Conservation (phyloP, 1,140 invertebrate genomes). For the Pseudobourletiella spinata region DNA sequence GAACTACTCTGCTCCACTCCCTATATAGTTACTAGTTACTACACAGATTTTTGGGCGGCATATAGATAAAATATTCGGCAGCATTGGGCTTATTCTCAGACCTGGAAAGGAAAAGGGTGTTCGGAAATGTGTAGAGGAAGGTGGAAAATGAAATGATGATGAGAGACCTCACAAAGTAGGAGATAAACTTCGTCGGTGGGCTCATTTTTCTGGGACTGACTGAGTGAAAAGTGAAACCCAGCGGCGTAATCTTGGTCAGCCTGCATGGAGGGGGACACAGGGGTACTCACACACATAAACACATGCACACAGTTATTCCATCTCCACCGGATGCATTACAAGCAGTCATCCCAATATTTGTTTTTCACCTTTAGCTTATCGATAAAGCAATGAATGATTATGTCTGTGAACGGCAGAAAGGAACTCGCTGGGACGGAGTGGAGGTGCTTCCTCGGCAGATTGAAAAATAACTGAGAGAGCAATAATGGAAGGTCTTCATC, state of each 20-base stretch:
- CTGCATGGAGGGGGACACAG: not conserved
- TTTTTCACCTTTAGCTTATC: constrained; percentile 8
- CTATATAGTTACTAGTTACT: too few species aligned
- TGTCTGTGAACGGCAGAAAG: not conserved
- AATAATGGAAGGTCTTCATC: too few species aligned
- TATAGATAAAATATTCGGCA: too few species aligned
- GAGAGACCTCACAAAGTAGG: constrained; percentile 24
- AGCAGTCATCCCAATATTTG: not conserved
- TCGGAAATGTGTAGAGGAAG: not conserved
- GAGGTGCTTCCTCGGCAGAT: too few species aligned
- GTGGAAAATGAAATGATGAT: constrained; percentile 20
- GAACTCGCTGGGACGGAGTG: too few species aligned
- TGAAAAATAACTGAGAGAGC: too few species aligned
- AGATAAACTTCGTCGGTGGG: constrained; percentile 29
- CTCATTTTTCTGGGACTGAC: constrained; percentile 29
- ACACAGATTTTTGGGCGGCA: too few species aligned
- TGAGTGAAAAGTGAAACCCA: constrained; percentile 10
- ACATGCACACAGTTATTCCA: too few species aligned
- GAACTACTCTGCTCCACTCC: too few species aligned
- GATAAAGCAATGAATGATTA: constrained; percentile 6
- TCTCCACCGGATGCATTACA: not conserved
- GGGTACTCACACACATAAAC: not conserved
- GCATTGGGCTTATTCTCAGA: too few species aligned
- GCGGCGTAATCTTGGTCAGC: constrained; percentile 13
- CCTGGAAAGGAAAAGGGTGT: not conserved